Conservation (phyloP, 2,888 invertebrate genomes). For the Pterostichus niger region DNA sequence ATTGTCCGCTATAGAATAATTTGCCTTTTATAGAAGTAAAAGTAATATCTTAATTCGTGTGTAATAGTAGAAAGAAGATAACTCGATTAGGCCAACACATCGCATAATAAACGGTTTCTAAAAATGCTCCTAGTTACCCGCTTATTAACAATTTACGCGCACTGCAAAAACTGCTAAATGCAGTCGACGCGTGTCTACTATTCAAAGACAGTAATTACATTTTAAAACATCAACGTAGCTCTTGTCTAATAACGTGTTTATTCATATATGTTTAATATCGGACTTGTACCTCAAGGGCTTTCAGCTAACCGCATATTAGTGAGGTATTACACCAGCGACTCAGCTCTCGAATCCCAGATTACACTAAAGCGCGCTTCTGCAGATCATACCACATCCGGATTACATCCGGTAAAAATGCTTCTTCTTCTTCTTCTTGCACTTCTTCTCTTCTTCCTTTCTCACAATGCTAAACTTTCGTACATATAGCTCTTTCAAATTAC, state of each 20-base stretch:
- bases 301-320: conserved; percentile 53
- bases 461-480: too few species aligned
- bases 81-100: conserved; percentile 15
- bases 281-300: conserved; percentile 57
- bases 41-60: not conserved
- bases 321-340: not conserved
- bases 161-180: conserved; percentile 54
- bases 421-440: too few species aligned
- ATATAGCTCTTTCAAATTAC: too few species aligned
- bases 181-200: conserved; percentile 49
- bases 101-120: conserved; percentile 4
- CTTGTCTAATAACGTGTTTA: conserved; percentile 63
- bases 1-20: too few species aligned
- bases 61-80: not conserved
- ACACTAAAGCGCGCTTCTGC: not conserved
- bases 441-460: not conserved
- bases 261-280: conserved; percentile 64
- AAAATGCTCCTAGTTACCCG: conserved; percentile 36
- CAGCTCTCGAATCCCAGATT: conserved; percentile 1
- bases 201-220: conserved; percentile 64
- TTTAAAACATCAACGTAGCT: conserved; percentile 62
- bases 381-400: too few species aligned
- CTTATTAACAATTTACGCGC: conserved; percentile 43
- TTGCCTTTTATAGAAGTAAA: not conserved
- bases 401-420: not conserved